Base-by-base conservation (phyloP, 53 echinoderm and acorn worm species). In the Actinopyga echinites region DNA sequence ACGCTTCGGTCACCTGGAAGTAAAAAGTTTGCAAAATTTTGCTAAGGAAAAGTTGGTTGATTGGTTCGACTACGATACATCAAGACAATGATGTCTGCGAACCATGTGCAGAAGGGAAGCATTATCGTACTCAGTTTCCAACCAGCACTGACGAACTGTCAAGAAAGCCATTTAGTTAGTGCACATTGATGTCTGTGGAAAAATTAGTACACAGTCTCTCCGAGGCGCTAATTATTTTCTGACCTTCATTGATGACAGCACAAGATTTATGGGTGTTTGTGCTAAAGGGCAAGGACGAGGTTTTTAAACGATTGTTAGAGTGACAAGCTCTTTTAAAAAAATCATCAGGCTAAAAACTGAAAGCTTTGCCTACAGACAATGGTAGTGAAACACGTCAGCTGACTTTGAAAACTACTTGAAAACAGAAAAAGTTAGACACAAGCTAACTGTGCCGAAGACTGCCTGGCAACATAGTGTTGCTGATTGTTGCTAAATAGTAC, bases 361-460 rank as follows among this genome's bases (percentile, higher is more conserved):
- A 21, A 57, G 58, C 58, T 6, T 57, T 57, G 58, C 4, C 3
- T 10, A 57, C 24, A 22, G 58, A 28, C 64, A 64, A 28, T 64
- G 28, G 64, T 64, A 28, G 64, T 28, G 64, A 64, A 34, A 25
- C 29, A 64, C 64, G 29, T 25, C 64, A 22, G 64, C 64, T 6
- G 64, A 64, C 5, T 64, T 64, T 64, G 64, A 64, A 64, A 64
- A 64, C 64, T 64, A 64, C 64, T 11, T 64, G 61, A 61, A 61
- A 61, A 61, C 61, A 61, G n/a, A 61, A 61, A 1, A 17, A 61
- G 0, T 61, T 17, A 64, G 29, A 64, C 64, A 64, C 23, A 32
- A 64, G 64, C 26, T 64, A 22, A 64, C 64, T 64, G 64, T 64
- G 29, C 26, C 64, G 30, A 64, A 64, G 64, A 64, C 64, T 4